These are phyloP conservation scores for Microcaecilia unicolor DNA, from an alignment of 2,797 vertebrate genomes.

Conservation along the genomic window DNA sequence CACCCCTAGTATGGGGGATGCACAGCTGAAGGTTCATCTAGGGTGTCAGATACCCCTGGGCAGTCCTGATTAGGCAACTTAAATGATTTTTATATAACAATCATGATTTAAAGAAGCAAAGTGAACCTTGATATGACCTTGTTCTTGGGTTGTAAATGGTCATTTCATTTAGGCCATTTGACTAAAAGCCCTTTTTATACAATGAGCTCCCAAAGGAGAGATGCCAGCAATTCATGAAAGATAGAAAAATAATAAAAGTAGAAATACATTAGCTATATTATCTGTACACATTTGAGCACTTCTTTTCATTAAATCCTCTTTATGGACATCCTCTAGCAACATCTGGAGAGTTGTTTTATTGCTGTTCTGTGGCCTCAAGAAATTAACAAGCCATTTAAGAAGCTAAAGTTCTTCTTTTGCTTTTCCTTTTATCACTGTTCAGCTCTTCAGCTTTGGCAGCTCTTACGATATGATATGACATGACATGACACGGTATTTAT, in stretches of 20 bases:
- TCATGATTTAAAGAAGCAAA: slow-evolving; percentile 37
- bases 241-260: slow-evolving; percentile 65
- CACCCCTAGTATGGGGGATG: too few relatives aligned
- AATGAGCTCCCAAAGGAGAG: slow-evolving; percentile 36
- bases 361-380: slow-evolving; percentile 36
- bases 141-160: slow-evolving; percentile 44
- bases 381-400: slow-evolving; percentile 24
- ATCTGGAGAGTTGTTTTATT: slow-evolving; percentile 38
- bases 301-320: slow-evolving; percentile 53
- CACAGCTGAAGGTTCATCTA: too few relatives aligned
- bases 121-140: slow-evolving; percentile 49
- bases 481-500: too few relatives aligned
- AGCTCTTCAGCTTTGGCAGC: too few relatives aligned
- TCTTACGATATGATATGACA: too few relatives aligned
- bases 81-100: too few relatives aligned
- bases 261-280: slow-evolving; percentile 61
- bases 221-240: slow-evolving; percentile 62
- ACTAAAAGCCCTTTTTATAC: slow-evolving; percentile 55
- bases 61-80: too few relatives aligned
- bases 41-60: too few relatives aligned
- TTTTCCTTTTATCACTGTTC: background rate
- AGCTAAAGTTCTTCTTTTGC: slow-evolving; percentile 1
- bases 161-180: slow-evolving; percentile 49
- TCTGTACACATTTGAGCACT: slow-evolving; percentile 45
- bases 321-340: slow-evolving; percentile 44